phyloP scores from a whole-genome alignment of 2,113 vertebrate species.

The Ochotona curzoniae region DNA sequence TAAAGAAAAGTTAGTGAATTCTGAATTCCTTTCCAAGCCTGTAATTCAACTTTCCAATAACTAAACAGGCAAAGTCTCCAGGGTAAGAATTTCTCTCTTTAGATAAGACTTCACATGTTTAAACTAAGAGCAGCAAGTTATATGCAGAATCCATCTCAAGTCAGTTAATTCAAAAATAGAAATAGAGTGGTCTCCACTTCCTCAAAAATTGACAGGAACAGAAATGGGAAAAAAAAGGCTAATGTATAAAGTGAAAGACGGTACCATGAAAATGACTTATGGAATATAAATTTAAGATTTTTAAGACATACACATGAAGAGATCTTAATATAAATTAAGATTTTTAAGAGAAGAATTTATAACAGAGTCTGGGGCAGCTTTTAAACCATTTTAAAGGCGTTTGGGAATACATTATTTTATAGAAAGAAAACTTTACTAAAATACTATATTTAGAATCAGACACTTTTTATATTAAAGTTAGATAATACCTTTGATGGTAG shows the following conservation, averaged over 20 bases:
- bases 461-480: conserved; percentile 46
- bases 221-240: conserved; percentile 50
- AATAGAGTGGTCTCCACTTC: conserved; percentile 25
- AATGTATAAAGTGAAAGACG: background rate
- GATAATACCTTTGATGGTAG: background rate
- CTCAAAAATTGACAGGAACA: conserved; percentile 52
- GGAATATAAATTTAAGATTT: background rate
- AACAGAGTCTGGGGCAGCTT: background rate
- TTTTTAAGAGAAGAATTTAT: background rate
- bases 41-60: conserved; percentile 29
- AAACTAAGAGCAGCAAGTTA: conserved; percentile 59
- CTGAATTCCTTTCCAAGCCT: background rate
- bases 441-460: conserved; percentile 14
- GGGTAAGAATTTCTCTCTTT: conserved; percentile 35
- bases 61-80: conserved; percentile 48
- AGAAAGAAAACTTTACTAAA: conserved; percentile 30
- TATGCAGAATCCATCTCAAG: conserved; percentile 43
- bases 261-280: conserved; percentile 13
- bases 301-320: background rate
- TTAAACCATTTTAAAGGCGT: conserved; percentile 31
- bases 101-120: conserved; percentile 50
- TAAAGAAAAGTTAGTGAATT: conserved; percentile 46
- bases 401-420: background rate
- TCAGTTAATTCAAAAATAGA: conserved; percentile 49
- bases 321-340: too few species aligned